Evolutionary conservation across 2,113 vertebrate species (phyloP), one percentile per base, ranked within the genome.

Genomic region (Salvelinus namaycush): DNA sequence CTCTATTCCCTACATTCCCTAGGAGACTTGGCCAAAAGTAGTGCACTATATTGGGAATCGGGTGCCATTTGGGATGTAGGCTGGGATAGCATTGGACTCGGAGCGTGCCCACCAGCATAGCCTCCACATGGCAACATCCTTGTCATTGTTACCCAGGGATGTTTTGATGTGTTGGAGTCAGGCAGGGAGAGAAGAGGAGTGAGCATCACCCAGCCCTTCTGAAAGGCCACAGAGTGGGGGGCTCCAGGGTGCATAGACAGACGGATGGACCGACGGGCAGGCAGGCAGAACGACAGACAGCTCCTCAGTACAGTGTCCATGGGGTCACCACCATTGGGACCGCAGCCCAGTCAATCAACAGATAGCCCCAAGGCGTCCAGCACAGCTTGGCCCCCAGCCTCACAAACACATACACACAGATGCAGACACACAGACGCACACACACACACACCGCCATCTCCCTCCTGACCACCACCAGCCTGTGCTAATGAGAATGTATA

Each of bases 401-500:
- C 67, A 39, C 26, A 16, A 60, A 65, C 59, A 24, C 65, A 14
- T 34, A 26, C 24, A 6, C 44, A 75, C 57, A 73, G n/a, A n/a
- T 64, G 7, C 27, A 12, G 9, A 1, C 71, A 16, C 76, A 59
- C 71, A 68, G 26, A 12, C 60, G 31, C 20, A 72, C 44, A 57
- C 70, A 67, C 62, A 77, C 39, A 72, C 16, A 44, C 57, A 64
- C 70, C 24, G 11, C 69, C 22, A 60, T n/a, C 48, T 29, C 70
- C 71, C 75, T 72, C 51, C 34, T 76, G 62, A 73, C 31, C 74
- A 29, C 49, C 64, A 67, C 75, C 84, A 81, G 77, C 76, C 78
- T 78, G n/a, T 22, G 69, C 85, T 87, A 88, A 88, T 88, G 78
- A 85, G 83, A 75, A 85, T 79, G 81, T 82, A 87, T 87, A 85